These are phyloP conservation scores for Balearica regulorum DNA, from an alignment of 2,797 vertebrate species.

Conservation along the genomic window DNA sequence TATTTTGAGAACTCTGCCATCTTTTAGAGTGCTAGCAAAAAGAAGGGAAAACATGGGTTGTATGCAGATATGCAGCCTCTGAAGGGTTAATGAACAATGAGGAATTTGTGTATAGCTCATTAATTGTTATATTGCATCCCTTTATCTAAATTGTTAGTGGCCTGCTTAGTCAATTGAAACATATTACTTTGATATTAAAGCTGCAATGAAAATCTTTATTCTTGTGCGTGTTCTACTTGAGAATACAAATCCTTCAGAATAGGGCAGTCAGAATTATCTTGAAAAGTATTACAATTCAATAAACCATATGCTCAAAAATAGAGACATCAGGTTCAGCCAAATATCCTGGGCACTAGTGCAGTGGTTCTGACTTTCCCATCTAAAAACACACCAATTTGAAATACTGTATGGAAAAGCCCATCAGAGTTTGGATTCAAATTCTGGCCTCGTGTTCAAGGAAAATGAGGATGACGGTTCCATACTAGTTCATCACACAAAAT, in stretches of 20 bases:
- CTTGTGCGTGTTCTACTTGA: constrained; percentile 61
- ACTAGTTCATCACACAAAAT: not conserved
- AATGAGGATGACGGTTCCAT: not conserved
- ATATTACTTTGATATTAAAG: constrained; percentile 73
- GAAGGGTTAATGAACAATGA: constrained; percentile 69
- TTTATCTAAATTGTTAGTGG: constrained; percentile 73
- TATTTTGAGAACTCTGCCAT: not conserved
- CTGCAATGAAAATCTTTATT: constrained; percentile 68
- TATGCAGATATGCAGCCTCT: not conserved
- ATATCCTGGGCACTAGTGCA: not conserved
- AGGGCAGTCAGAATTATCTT: constrained; percentile 51
- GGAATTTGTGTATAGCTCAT: constrained; percentile 67
- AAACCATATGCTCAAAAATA: constrained; percentile 57
- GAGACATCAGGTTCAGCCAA: constrained; percentile 17
- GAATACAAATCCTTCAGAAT: constrained; percentile 59
- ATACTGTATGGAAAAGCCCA: not conserved
- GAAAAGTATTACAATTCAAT: constrained; percentile 57
- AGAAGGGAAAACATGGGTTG: not conserved
- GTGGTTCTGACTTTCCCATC: not conserved
- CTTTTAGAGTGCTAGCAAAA: constrained; percentile 6
- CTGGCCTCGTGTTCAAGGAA: not conserved
- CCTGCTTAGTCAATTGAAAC: constrained; percentile 73
- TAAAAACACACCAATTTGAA: not conserved
- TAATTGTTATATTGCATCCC: constrained; percentile 71
- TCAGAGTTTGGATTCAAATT: not conserved